phyloP scores from a whole-genome alignment of 1,140 invertebrate genomes.

The Papilio glaucus region DNA sequence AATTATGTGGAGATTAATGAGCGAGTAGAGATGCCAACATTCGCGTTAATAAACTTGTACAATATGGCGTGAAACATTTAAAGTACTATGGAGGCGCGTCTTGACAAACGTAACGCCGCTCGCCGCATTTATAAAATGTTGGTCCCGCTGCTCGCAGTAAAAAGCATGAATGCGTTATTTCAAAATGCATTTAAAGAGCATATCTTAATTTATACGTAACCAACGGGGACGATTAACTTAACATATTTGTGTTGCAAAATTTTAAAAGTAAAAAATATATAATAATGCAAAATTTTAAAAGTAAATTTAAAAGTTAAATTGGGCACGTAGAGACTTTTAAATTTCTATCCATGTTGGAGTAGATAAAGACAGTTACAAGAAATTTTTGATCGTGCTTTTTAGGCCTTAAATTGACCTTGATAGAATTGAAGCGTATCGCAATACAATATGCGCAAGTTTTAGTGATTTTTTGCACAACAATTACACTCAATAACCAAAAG shows the following conservation, averaged over 20 bases:
- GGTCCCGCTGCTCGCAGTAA: background rate
- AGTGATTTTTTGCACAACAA: no score
- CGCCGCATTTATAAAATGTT: slow-evolving; percentile 20
- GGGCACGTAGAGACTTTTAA: background rate
- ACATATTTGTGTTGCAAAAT: slow-evolving; percentile 27
- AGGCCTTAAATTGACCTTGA: no score
- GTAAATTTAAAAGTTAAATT: slow-evolving; percentile 21
- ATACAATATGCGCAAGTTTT: no score
- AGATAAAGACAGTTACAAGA: background rate
- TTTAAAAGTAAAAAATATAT: no score
- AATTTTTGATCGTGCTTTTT: no score
- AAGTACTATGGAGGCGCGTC: slow-evolving; percentile 53
- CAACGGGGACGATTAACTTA: slow-evolving; percentile 19
- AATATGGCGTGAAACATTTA: slow-evolving; percentile 66
- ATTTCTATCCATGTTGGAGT: background rate
- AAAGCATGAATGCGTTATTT: slow-evolving; percentile 16
- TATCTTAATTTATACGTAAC: slow-evolving; percentile 34
- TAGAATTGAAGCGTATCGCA: no score
- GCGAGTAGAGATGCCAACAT: slow-evolving; percentile 73
- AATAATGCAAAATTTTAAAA: no score
- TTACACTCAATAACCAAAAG: no score
- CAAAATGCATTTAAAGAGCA: slow-evolving; percentile 32
- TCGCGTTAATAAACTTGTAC: slow-evolving; percentile 73
- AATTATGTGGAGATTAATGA: slow-evolving; percentile 82
- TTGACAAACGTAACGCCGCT: slow-evolving; percentile 40